phyloP scores from a whole-genome alignment of 2,797 vertebrate genomes.

The Dromococcyx pavoninus region DNA sequence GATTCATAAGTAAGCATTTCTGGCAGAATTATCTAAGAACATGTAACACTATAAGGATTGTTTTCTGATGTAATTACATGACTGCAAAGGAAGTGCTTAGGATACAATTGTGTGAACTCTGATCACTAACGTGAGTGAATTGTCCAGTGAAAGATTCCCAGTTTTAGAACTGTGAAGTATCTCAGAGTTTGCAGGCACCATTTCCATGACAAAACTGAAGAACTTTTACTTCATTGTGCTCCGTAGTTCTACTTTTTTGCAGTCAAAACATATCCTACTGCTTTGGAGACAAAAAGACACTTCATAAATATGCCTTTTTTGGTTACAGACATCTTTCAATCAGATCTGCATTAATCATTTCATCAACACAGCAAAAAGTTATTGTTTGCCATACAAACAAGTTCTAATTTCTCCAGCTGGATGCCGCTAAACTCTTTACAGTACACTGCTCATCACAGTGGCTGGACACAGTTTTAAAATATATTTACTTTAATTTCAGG shows the following conservation, averaged over 20 bases:
- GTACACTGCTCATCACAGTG: slow-evolving; percentile 34
- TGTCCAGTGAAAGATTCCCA: neutral
- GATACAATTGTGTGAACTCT: neutral
- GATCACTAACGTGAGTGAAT: neutral
- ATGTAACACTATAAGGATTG: neutral
- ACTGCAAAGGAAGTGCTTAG: neutral
- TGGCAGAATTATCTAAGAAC: neutral
- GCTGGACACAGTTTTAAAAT: slow-evolving; percentile 51
- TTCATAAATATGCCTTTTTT: neutral
- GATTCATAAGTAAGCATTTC: neutral
- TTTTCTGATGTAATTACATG: neutral
- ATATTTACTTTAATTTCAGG: slow-evolving; percentile 53
- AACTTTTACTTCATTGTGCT: neutral
- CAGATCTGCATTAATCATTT: slow-evolving; percentile 19
- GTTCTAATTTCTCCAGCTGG: slow-evolving; percentile 55
- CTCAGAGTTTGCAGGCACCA: neutral
- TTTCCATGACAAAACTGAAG: neutral
- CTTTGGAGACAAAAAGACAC: neutral
- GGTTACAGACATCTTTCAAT: neutral
- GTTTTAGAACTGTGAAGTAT: neutral
- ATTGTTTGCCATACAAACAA: slow-evolving; percentile 27
- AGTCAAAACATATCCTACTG: neutral
- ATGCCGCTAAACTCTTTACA: slow-evolving; percentile 5
- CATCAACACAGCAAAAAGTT: slow-evolving; percentile 1
- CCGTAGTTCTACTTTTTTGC: neutral